Percentiles rank a stretch among this genome's conserved stretches.
Evolutionary conservation across 2,888 invertebrate genomes (phyloP).

Genomic region (Melolontha melolontha): DNA sequence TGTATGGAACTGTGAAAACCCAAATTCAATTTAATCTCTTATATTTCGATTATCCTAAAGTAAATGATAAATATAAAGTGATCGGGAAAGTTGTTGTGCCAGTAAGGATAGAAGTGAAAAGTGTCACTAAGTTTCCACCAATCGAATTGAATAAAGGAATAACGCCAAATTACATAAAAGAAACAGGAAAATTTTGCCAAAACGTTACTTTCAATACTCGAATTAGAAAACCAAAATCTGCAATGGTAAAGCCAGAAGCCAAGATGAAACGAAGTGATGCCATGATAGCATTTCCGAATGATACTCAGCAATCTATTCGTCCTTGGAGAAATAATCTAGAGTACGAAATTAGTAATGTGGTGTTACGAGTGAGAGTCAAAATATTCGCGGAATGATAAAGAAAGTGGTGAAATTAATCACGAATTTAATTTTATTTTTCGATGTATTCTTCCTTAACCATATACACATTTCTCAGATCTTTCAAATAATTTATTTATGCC

Average conservation of each 20-base stretch:
- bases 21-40: slow-evolving; percentile 55
- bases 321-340: slow-evolving; percentile 26
- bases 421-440: too few relatives aligned
- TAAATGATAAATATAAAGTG: slow-evolving; percentile 38
- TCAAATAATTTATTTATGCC: too few relatives aligned
- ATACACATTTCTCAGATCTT: too few relatives aligned
- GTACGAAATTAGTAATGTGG: slow-evolving; percentile 26
- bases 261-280: slow-evolving; percentile 5
- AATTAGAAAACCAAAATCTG: slow-evolving; percentile 53
- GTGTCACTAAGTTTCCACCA: slow-evolving; percentile 41
- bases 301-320: slow-evolving; percentile 31
- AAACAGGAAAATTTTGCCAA: slow-evolving; percentile 60
- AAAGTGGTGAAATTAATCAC: too few relatives aligned
- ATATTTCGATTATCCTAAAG: slow-evolving; percentile 46
- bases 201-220: slow-evolving; percentile 56
- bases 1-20: slow-evolving; percentile 49
- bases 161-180: slow-evolving; percentile 58
- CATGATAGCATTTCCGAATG: slow-evolving; percentile 42
- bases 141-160: slow-evolving; percentile 59
- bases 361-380: too few relatives aligned
- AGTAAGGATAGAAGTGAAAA: slow-evolving; percentile 42
- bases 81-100: slow-evolving; percentile 48
- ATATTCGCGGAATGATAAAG: too few relatives aligned
- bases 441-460: too few relatives aligned
- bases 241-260: slow-evolving; percentile 31